Conservation (phyloP, 2,113 vertebrate genomes). For the Eulacestoma nigropectus region DNA sequence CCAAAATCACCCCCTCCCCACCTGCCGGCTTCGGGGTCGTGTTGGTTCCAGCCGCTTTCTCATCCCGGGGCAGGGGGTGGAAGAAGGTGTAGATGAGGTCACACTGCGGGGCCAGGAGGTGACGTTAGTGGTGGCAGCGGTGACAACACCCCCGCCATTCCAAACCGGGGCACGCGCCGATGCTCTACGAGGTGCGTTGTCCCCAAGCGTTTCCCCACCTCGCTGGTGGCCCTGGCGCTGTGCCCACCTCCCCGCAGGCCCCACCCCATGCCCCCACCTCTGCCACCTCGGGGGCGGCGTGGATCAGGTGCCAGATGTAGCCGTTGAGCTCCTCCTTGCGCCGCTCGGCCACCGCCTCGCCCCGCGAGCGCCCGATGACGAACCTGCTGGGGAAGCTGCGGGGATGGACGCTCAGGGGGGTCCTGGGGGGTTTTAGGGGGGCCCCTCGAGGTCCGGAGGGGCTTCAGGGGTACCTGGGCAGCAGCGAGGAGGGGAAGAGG, state of each 20-base stretch:
- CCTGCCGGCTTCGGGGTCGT: conserved; percentile 77
- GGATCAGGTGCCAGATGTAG: conserved; percentile 93
- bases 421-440: rapidly evolving
- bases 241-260: not conserved
- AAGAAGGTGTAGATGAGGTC: conserved; percentile 96
- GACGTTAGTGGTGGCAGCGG: rapidly evolving
- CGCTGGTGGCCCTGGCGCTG: rapidly evolving
- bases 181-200: rapidly evolving
- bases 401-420: not conserved
- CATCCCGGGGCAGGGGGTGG: conserved; percentile 85
- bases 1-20: not conserved
- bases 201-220: not conserved
- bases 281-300: conserved; percentile 79
- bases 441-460: not conserved
- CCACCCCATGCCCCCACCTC: conserved; percentile 73
- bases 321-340: conserved; percentile 89
- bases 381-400: conserved; percentile 91
- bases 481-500: conserved; percentile 86
- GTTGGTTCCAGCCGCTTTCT: conserved; percentile 70
- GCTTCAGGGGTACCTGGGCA: conserved; percentile 81
- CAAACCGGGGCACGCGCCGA: rapidly evolving
- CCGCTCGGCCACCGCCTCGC: conserved; percentile 85
- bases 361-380: conserved; percentile 88
- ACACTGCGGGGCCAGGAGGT: conserved; percentile 71
- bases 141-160: rapidly evolving